Evolutionary conservation across 2,888 invertebrate genomes (phyloP).

Genomic region (Zelleria hepariella): DNA sequence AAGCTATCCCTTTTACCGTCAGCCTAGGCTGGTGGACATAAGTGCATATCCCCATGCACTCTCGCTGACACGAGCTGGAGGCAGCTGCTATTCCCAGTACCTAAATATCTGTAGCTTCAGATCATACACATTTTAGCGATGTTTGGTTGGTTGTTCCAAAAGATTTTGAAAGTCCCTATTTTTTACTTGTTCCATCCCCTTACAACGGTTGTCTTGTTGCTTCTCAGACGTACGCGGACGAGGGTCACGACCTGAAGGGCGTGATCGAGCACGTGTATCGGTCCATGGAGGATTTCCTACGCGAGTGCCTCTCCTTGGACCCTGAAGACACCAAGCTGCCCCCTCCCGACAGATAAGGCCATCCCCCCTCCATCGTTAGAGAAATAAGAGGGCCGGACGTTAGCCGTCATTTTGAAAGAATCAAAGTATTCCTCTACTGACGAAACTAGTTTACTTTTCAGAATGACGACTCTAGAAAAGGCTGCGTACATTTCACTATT

Average conservation of each 20-base stretch:
- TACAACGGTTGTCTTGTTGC: not conserved
- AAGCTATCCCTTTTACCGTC: conserved; percentile 88
- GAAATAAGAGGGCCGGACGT: conserved; percentile 16
- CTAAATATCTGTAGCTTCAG: too few relatives aligned
- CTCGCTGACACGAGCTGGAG: conserved; percentile 88
- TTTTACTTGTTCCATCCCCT: too few relatives aligned
- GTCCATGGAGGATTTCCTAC: conserved; percentile 94
- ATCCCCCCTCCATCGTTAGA: conserved; percentile 5
- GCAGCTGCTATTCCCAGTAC: too few relatives aligned
- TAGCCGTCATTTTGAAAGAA: not conserved
- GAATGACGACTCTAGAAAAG: not conserved
- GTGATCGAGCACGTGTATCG: conserved; percentile 92
- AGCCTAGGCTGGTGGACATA: conserved; percentile 94
- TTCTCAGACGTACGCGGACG: conserved; percentile 94
- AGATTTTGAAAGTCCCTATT: too few relatives aligned
- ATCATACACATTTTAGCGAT: too few relatives aligned
- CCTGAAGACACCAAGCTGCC: conserved; percentile 80
- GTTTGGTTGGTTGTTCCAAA: too few relatives aligned
- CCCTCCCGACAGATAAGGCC: conserved; percentile 66
- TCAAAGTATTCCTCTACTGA: too few relatives aligned
- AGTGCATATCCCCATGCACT: conserved; percentile 94
- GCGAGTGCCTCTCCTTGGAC: conserved; percentile 91
- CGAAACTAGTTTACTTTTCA: not conserved
- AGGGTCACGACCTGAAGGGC: conserved; percentile 87
- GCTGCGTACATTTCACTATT: not conserved